Evolutionary conservation across 37 sponge, comb jelly and placozoan genomes (phyloP).

Genomic region (Amphimedon queenslandica): DNA sequence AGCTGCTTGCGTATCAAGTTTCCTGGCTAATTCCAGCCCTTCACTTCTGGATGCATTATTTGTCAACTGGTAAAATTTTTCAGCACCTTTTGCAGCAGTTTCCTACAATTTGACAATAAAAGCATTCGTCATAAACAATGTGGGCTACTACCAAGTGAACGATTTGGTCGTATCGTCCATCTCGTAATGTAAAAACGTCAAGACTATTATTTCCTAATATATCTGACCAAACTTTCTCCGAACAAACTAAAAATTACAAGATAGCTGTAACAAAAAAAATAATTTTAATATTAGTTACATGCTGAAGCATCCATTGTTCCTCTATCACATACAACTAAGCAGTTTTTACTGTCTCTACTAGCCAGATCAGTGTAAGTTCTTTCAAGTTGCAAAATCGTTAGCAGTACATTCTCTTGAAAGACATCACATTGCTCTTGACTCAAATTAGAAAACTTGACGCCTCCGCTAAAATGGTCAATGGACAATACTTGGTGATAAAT

Average conservation of each 20-base stretch:
- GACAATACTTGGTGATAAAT: not conserved
- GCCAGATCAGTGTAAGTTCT: conserved; percentile 59
- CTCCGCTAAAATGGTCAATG: conserved; percentile 22
- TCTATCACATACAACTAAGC: conserved; percentile 74
- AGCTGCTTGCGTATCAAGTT: conserved; percentile 42
- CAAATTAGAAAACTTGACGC: conserved; percentile 36
- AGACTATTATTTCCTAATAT: conserved; percentile 5
- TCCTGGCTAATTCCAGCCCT: conserved; percentile 36
- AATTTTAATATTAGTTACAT: conserved; percentile 46
- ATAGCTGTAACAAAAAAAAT: not conserved
- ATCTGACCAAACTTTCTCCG: conserved; percentile 46
- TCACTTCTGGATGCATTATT: conserved; percentile 43
- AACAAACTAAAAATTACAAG: conserved; percentile 34
- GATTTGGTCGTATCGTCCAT: conserved; percentile 68
- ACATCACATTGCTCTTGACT: conserved; percentile 5
- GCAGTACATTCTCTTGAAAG: conserved; percentile 54
- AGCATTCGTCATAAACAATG: not conserved
- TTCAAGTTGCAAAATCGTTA: conserved; percentile 64
- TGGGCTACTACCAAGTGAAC: conserved; percentile 52
- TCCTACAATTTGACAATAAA: conserved; percentile 8
- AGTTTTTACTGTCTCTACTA: conserved; percentile 35
- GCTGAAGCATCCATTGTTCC: conserved; percentile 80
- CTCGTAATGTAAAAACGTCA: conserved; percentile 45
- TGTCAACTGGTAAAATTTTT: conserved; percentile 51
- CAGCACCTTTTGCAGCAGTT: conserved; percentile 77